A percentile compares a stretch with the other conserved stretches of the same genome.
These are phyloP conservation scores for Siniperca scherzeri DNA, from an alignment of 2,797 vertebrate species.

Conservation along the genomic window DNA sequence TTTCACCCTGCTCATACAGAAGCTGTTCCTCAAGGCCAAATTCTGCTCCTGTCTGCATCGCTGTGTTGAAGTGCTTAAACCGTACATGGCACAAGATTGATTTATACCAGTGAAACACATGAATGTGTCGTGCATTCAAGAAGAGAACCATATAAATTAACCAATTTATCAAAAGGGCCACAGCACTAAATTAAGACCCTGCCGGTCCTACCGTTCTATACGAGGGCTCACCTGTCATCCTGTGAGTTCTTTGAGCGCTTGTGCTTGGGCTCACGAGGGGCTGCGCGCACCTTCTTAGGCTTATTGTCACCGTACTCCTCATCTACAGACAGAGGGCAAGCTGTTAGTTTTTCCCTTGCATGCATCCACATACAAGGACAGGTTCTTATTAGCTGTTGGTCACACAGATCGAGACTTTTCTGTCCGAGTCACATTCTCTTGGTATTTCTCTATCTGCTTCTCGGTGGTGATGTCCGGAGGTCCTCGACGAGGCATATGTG, in stretches of 20 bases:
- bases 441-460: not conserved
- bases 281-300: slow-evolving; percentile 95
- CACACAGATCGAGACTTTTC: not conserved
- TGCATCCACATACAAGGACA: not conserved
- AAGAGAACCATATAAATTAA: not conserved
- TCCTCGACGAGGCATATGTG: too few species aligned
- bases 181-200: not conserved
- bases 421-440: not conserved
- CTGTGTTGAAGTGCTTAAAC: not conserved
- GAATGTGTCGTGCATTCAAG: not conserved
- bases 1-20: not conserved
- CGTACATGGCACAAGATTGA: too few species aligned
- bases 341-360: not conserved
- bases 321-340: slow-evolving; percentile 78
- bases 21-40: not conserved
- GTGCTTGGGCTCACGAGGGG: slow-evolving; percentile 95
- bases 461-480: not conserved
- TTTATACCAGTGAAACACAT: not conserved
- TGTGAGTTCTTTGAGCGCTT: slow-evolving; percentile 97
- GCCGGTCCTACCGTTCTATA: not conserved
- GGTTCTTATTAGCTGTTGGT: not conserved
- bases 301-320: slow-evolving; percentile 95
- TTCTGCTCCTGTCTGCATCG: not conserved
- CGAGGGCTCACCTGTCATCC: slow-evolving; percentile 92
- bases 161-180: not conserved